Evolutionary conservation across 2,797 vertebrate species (phyloP).

Genomic region (Leptatherina wallacei): DNA sequence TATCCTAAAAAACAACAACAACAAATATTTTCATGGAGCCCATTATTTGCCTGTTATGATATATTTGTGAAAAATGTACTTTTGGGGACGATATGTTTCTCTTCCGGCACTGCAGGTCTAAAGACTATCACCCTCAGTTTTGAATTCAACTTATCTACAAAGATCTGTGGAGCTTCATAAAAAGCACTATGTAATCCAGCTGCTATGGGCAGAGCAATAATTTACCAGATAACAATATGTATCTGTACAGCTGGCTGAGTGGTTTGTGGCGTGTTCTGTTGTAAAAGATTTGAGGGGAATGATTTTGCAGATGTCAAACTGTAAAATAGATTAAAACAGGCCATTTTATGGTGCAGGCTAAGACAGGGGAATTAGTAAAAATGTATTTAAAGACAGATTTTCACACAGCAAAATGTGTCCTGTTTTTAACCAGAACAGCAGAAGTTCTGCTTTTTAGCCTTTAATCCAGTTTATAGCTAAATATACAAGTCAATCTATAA

Average conservation of each 20-base stretch:
- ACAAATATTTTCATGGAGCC: not conserved
- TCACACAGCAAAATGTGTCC: slow-evolving; percentile 1
- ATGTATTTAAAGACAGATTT: not conserved
- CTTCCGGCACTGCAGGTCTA: not conserved
- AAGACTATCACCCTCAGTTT: slow-evolving; percentile 30
- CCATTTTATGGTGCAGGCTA: slow-evolving; percentile 16
- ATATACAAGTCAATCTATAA: no score
- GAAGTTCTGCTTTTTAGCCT: no score
- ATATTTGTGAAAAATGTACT: slow-evolving; percentile 26
- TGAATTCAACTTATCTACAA: slow-evolving; percentile 42
- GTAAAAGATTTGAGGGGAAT: not conserved
- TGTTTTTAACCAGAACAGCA: no score
- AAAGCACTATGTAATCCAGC: slow-evolving; percentile 42
- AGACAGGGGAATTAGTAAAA: slow-evolving; percentile 32
- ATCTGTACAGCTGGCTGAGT: not conserved
- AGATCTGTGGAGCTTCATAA: slow-evolving; percentile 38
- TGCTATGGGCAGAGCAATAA: slow-evolving; percentile 21
- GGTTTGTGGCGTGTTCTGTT: not conserved
- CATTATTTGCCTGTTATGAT: slow-evolving; percentile 3
- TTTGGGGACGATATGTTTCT: slow-evolving; percentile 1
- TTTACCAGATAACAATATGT: slow-evolving; percentile 31
- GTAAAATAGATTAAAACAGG: slow-evolving; percentile 19
- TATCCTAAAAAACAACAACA: not conserved
- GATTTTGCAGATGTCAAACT: slow-evolving; percentile 31
- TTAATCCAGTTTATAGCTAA: no score